Percentiles rank a stretch among this genome's conserved stretches.
Evolutionary conservation across 2,113 vertebrate species (phyloP).

Genomic region (Saguinus imperator): DNA sequence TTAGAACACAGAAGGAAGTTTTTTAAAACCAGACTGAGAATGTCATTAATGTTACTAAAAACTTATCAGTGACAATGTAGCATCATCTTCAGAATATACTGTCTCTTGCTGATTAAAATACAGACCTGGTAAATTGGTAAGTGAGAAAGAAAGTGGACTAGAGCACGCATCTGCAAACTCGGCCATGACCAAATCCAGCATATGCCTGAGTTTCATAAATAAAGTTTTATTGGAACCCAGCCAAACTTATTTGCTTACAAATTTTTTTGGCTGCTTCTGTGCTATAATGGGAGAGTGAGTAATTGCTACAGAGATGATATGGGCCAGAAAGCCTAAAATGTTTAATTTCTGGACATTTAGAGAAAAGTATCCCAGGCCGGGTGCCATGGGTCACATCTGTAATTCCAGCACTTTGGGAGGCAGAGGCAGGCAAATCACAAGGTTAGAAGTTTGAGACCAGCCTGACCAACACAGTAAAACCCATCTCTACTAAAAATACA

Average conservation of each 20-base stretch:
- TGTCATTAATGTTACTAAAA: neutral
- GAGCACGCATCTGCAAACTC: neutral
- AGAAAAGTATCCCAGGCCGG: neutral
- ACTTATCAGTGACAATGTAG: neutral
- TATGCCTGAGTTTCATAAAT: neutral
- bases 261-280: neutral
- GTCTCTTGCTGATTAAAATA: neutral
- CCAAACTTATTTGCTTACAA: neutral
- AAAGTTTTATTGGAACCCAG: conserved; percentile 19
- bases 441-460: no score
- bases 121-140: neutral
- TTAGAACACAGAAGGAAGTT: neutral
- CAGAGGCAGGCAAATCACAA: no score
- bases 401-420: no score
- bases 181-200: neutral
- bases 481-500: no score
- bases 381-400: no score
- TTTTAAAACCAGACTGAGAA: neutral
- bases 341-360: neutral
- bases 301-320: neutral
- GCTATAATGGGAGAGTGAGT: neutral
- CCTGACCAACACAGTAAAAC: no score
- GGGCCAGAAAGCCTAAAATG: neutral
- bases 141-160: neutral
- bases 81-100: neutral